Evolutionary conservation across 1,140 invertebrate species (phyloP).

Genomic region (Halesus radiatus): DNA sequence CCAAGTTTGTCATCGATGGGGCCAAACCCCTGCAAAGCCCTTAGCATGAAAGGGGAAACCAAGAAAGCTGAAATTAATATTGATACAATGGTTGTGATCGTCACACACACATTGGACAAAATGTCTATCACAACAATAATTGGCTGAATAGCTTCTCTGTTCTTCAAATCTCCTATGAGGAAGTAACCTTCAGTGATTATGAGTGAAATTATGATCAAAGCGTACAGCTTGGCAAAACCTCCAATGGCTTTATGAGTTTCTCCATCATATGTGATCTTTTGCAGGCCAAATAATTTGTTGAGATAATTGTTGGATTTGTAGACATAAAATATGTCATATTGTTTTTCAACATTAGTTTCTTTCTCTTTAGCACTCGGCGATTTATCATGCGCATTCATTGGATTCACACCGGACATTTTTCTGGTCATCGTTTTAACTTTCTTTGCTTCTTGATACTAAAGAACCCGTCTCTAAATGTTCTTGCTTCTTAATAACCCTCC

Average conservation of each 20-base stretch:
- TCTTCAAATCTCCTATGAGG: slow-evolving; percentile 7
- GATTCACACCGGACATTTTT: no score
- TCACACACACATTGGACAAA: slow-evolving; percentile 16
- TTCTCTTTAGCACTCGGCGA: not conserved
- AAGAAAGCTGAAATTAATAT: slow-evolving; percentile 34
- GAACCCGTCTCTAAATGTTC: no score
- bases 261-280: slow-evolving; percentile 39
- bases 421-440: no score
- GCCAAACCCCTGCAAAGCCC: slow-evolving; percentile 37
- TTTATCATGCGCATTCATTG: no score
- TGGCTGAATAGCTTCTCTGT: not conserved
- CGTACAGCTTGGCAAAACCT: slow-evolving; percentile 36
- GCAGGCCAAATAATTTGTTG: slow-evolving; percentile 30
- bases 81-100: slow-evolving; percentile 29
- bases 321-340: slow-evolving; percentile 11
- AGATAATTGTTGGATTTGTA: slow-evolving; percentile 21
- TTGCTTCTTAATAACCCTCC: no score
- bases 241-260: slow-evolving; percentile 9
- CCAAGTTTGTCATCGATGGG: slow-evolving; percentile 45
- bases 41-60: slow-evolving; percentile 32
- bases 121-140: slow-evolving; percentile 32
- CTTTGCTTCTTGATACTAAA: no score
- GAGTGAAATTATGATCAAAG: not conserved
- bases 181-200: not conserved
- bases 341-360: not conserved